Evolutionary conservation across 1,140 invertebrate genomes (phyloP).

Genomic region (Drosophila insularis): DNA sequence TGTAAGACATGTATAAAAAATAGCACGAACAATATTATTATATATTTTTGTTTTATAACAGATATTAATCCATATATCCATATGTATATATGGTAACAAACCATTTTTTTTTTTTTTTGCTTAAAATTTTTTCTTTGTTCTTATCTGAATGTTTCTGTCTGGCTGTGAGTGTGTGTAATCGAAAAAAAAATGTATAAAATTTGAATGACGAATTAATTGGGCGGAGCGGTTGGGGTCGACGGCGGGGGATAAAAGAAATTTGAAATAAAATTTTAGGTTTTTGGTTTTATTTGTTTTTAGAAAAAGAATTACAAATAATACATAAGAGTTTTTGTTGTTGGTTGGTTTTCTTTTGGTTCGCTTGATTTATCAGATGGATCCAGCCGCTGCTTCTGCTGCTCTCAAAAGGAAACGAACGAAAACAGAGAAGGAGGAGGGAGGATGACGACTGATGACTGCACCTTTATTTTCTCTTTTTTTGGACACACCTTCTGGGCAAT

Average conservation of each 20-base stretch:
- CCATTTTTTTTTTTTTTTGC: conserved; percentile 27
- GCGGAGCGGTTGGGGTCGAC: neutral
- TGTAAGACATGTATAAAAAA: conserved; percentile 64
- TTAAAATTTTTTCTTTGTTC: conserved; percentile 16
- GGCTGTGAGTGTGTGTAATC: conserved; percentile 12
- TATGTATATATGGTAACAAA: conserved; percentile 13
- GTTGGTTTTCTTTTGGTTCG: conserved; percentile 77
- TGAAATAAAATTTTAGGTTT: conserved; percentile 43
- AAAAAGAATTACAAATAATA: conserved; percentile 81
- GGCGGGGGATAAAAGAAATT: conserved; percentile 4
- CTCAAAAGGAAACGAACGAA: conserved; percentile 23
- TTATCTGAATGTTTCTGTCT: conserved; percentile 18
- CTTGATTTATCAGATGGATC: conserved; percentile 43
- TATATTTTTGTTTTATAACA: conserved; percentile 49
- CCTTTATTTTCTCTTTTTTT: too few species aligned
- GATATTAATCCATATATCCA: conserved; percentile 27
- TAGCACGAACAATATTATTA: conserved; percentile 53
- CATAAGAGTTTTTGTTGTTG: conserved; percentile 67
- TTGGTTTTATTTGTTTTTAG: conserved; percentile 80
- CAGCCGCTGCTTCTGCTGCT: conserved; percentile 41
- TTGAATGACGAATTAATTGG: neutral
- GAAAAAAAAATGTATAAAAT: neutral
- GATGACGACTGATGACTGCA: neutral
- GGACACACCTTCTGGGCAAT: neutral
- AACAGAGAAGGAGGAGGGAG: neutral